These are phyloP conservation scores for Batillaria attramentaria DNA, from an alignment of 1,140 invertebrate species.

Conservation along the genomic window DNA sequence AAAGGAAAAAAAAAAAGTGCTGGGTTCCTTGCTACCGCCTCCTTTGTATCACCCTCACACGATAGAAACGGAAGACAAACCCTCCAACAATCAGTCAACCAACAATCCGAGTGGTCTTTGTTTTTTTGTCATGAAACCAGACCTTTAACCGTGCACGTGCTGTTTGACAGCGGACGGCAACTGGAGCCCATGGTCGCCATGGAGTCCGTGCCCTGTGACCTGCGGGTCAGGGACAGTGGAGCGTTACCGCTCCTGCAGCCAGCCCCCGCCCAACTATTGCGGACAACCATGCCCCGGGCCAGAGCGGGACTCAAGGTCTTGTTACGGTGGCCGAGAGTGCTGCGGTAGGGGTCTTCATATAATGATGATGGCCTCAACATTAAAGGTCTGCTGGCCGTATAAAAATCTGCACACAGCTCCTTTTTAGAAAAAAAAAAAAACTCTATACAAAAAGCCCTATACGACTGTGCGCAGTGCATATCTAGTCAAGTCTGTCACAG, in stretches of 20 bases:
- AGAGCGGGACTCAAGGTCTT: constrained; percentile 35
- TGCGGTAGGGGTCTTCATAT: constrained; percentile 1
- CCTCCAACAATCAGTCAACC: too few relatives aligned
- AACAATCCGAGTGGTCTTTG: too few relatives aligned
- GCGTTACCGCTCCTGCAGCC: constrained; percentile 47
- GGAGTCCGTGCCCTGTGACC: constrained; percentile 47
- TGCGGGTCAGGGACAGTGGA: constrained; percentile 51
- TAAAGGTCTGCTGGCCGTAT: not conserved
- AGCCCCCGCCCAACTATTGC: constrained; percentile 48
- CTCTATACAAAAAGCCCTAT: too few relatives aligned
- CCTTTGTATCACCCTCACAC: too few relatives aligned
- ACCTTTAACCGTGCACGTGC: not conserved
- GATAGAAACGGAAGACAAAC: too few relatives aligned
- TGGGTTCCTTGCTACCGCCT: too few relatives aligned
- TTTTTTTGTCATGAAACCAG: too few relatives aligned
- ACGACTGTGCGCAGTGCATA: not conserved
- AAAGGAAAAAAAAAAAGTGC: too few relatives aligned
- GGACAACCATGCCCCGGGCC: constrained; percentile 48
- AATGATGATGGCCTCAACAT: not conserved
- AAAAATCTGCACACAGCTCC: not conserved
- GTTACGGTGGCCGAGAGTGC: constrained; percentile 29
- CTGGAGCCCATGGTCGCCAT: constrained; percentile 54
- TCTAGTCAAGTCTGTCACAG: not conserved
- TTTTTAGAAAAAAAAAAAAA: not conserved
- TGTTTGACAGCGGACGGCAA: constrained; percentile 53